A percentile compares a stretch with the other conserved stretches of the same genome.
phyloP scores from a whole-genome alignment of 2,888 invertebrate genomes.

The Operophtera brumata region DNA sequence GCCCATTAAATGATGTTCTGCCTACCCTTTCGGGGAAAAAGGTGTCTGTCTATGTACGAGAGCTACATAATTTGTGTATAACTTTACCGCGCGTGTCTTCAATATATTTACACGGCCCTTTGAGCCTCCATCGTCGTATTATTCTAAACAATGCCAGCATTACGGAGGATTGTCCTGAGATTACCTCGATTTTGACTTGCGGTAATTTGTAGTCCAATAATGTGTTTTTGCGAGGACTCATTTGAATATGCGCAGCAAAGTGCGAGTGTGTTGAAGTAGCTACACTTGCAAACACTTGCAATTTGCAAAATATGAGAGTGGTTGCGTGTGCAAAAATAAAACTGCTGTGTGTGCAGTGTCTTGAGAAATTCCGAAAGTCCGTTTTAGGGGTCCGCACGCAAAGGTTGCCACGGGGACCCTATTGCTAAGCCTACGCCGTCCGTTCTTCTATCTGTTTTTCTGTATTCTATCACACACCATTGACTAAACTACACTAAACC shows the following conservation, averaged over 20 bases:
- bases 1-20: too few species aligned
- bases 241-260: not conserved
- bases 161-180: constrained; percentile 11
- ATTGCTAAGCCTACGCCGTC: too few species aligned
- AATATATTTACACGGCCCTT: constrained; percentile 18
- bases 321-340: not conserved
- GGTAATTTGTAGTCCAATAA: constrained; percentile 12
- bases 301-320: not conserved
- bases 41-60: constrained; percentile 4
- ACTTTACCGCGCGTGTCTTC: constrained; percentile 10
- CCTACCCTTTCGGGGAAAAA: too few species aligned
- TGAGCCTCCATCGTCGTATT: constrained; percentile 7
- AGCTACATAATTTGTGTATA: constrained; percentile 10
- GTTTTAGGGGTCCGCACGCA: too few species aligned
- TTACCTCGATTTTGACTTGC: constrained; percentile 6
- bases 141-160: constrained; percentile 11
- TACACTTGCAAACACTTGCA: too few species aligned
- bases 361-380: too few species aligned
- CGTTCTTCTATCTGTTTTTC: not conserved
- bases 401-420: too few species aligned
- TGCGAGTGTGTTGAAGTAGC: not conserved
- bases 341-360: too few species aligned
- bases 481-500: too few species aligned
- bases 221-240: constrained; percentile 7
- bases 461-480: too few species aligned